Evolutionary conservation across 2,113 vertebrate species (phyloP).

Genomic region (Merops nubicus): DNA sequence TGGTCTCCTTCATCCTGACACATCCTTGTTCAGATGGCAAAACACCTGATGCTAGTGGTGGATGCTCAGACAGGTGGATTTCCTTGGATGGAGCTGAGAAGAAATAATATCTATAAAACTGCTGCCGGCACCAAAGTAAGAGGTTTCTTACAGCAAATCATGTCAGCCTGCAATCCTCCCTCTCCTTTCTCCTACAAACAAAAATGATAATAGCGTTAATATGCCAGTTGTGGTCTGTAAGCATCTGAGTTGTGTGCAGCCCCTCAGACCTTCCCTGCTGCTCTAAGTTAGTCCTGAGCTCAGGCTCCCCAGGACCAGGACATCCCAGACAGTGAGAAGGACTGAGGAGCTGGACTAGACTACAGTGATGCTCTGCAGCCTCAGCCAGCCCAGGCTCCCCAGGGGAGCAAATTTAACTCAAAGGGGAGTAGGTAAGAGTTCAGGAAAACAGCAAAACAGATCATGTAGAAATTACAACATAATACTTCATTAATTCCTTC

Average conservation of each 20-base stretch:
- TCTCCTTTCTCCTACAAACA: not conserved
- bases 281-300: not conserved
- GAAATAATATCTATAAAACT: not conserved
- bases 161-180: not conserved
- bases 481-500: not conserved
- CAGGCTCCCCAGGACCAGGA: not conserved
- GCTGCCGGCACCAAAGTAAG: not conserved
- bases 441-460: not conserved
- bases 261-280: rapidly evolving
- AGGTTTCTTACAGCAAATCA: not conserved
- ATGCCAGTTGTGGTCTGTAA: not conserved
- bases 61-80: not conserved
- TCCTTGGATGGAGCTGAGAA: not conserved
- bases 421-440: not conserved
- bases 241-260: not conserved
- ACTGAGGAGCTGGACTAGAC: not conserved
- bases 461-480: not conserved
- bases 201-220: not conserved
- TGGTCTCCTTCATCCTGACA: not conserved
- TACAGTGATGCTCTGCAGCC: not conserved
- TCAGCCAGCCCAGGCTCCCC: not conserved
- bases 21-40: not conserved
- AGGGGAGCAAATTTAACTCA: not conserved
- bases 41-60: not conserved
- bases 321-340: rapidly evolving